These are phyloP conservation scores for Odontamblyopus lacepedii DNA, from an alignment of 2,797 vertebrate species.

Conservation along the genomic window DNA sequence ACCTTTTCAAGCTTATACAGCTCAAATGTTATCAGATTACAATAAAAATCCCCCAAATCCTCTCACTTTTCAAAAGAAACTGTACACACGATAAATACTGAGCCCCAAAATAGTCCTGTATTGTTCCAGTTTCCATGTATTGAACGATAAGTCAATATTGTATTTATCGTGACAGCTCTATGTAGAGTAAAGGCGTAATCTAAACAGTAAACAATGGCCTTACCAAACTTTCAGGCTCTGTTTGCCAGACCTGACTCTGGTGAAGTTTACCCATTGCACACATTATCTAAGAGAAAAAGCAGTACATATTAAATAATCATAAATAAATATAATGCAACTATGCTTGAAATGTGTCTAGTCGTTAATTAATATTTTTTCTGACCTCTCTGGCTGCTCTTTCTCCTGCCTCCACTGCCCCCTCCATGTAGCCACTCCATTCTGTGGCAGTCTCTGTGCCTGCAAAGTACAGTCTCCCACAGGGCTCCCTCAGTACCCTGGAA, in stretches of 20 bases:
- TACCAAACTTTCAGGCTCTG: constrained; percentile 87
- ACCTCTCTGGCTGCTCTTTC: constrained; percentile 97
- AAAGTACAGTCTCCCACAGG: constrained; percentile 86
- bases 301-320: not conserved
- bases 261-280: constrained; percentile 85
- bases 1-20: too few relatives aligned
- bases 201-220: constrained; percentile 23
- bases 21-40: too few relatives aligned
- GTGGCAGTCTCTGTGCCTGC: constrained; percentile 96
- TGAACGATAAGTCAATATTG: too few relatives aligned
- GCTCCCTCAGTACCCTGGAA: constrained; percentile 88
- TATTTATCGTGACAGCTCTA: too few relatives aligned
- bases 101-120: too few relatives aligned
- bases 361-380: constrained; percentile 18
- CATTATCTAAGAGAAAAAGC: constrained; percentile 79
- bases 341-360: not conserved
- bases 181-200: too few relatives aligned
- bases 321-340: not conserved
- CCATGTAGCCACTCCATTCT: constrained; percentile 98
- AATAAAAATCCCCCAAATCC: too few relatives aligned
- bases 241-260: constrained; percentile 87
- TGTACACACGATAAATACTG: too few relatives aligned
- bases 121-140: too few relatives aligned
- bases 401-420: constrained; percentile 93
- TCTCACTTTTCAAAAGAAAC: too few relatives aligned